Conservation (phyloP, 2,113 vertebrate genomes). For the Thunnus maccoyii region DNA sequence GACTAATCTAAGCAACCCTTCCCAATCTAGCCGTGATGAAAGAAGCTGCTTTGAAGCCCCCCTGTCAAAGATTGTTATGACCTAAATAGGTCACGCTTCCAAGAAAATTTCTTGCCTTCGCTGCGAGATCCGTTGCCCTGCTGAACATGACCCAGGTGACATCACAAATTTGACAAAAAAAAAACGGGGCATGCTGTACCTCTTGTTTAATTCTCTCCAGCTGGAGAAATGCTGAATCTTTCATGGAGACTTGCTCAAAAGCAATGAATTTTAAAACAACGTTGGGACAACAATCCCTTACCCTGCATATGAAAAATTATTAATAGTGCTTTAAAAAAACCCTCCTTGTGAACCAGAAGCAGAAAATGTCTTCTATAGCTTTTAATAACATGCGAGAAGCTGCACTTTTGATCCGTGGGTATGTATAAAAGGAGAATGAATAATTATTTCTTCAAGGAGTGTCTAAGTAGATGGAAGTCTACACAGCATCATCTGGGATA, state of each 20-base stretch:
- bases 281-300: constrained; percentile 56
- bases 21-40: constrained; percentile 48
- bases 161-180: constrained; percentile 23
- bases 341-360: constrained; percentile 3
- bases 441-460: constrained; percentile 74
- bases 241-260: constrained; percentile 62
- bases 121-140: constrained; percentile 11
- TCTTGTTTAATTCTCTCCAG: constrained; percentile 62
- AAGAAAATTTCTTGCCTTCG: constrained; percentile 27
- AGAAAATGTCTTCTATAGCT: constrained; percentile 43
- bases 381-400: constrained; percentile 72
- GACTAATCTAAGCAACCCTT: constrained; percentile 50
- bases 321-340: constrained; percentile 36
- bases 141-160: constrained; percentile 62
- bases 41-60: constrained; percentile 70
- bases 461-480: constrained; percentile 62
- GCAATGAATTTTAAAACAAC: constrained; percentile 74
- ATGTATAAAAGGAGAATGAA: constrained; percentile 61
- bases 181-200: neutral
- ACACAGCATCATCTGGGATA: constrained; percentile 48
- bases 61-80: constrained; percentile 46
- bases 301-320: constrained; percentile 33
- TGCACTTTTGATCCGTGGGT: constrained; percentile 61
- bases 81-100: constrained; percentile 63
- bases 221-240: constrained; percentile 70